Evolutionary conservation across 2,888 invertebrate genomes (phyloP), one percentile per base, ranked within the genome.

Genomic region (Yponomeuta plumbellus): DNA sequence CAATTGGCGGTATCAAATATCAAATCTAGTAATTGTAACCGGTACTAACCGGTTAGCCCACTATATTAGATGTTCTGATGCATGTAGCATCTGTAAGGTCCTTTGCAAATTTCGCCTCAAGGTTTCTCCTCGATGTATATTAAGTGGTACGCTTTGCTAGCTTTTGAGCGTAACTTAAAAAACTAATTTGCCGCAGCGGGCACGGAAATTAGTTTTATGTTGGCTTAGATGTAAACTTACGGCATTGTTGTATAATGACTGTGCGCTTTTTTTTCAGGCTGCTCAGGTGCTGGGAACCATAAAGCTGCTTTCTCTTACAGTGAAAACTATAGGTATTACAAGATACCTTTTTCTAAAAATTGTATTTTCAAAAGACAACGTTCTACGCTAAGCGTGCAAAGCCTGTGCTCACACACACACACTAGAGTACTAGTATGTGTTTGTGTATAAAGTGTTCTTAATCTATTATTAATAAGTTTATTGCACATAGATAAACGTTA

Each of bases 171-270:
- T 52, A 59, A 59, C 59, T 59, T 21, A 59, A 59, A 59, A 59
- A 59, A 59, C 59, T 23, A 59, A 59, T 59, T 59, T 59, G 59
- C 59, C 22, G 23, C 59, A 59, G 23, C 59, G 59, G 59, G 59
- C 59, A 59, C 23, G 59, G 13, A 59, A 59, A 59, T 59, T 59
- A 59, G 22, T 59, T 59, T 59, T 59, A 21, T 13, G 23, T 21
- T 22, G 17, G 44, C 5, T 23, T 59, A 59, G 21, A 23, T 61
- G 66, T 61, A 61, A 52, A 52, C 44, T 52, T 52, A 52, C 44
- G 44, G 17, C 44, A 17, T 52, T 52, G 44, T 52, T 52, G 3
- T 52, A 52, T 17, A 52, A 52, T 52, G 44, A 52, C 44, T 52
- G 17, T 52, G 44, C 5, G 17, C n/a, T n/a, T 52, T 52, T 52